phyloP scores from a whole-genome alignment of 2,888 invertebrate genomes.

The Megamerina dolium region DNA sequence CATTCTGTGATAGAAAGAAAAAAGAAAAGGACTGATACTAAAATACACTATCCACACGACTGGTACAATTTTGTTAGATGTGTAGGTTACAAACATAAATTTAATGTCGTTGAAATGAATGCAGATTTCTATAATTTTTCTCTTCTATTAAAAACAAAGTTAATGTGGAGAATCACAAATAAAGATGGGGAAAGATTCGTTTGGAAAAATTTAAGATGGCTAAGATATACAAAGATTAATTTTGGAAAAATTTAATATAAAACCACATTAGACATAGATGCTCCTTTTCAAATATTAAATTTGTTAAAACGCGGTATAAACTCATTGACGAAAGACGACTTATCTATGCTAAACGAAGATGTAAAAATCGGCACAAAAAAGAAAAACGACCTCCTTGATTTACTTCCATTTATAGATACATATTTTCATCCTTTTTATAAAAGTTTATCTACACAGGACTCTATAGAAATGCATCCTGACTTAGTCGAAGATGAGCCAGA shows the following conservation, averaged over 20 bases:
- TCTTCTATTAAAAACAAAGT: too few relatives aligned
- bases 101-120: constrained; percentile 18
- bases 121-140: constrained; percentile 14
- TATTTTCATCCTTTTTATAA: too few relatives aligned
- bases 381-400: too few relatives aligned
- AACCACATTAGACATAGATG: constrained; percentile 10
- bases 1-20: constrained; percentile 11
- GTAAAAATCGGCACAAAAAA: too few relatives aligned
- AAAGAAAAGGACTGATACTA: constrained; percentile 14
- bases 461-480: too few relatives aligned
- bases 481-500: too few relatives aligned
- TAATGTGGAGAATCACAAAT: constrained; percentile 16
- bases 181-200: constrained; percentile 14
- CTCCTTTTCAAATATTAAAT: constrained; percentile 14
- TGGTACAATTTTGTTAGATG: constrained; percentile 17
- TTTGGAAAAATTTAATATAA: constrained; percentile 16
- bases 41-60: constrained; percentile 20
- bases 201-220: constrained; percentile 18
- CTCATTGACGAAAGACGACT: too few relatives aligned
- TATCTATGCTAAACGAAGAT: too few relatives aligned
- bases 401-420: too few relatives aligned
- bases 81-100: constrained; percentile 15
- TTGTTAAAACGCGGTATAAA: too few relatives aligned
- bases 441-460: too few relatives aligned
- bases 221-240: constrained; percentile 14